phyloP scores from a whole-genome alignment of 1,140 invertebrate genomes.

The Sinonovacula constricta region DNA sequence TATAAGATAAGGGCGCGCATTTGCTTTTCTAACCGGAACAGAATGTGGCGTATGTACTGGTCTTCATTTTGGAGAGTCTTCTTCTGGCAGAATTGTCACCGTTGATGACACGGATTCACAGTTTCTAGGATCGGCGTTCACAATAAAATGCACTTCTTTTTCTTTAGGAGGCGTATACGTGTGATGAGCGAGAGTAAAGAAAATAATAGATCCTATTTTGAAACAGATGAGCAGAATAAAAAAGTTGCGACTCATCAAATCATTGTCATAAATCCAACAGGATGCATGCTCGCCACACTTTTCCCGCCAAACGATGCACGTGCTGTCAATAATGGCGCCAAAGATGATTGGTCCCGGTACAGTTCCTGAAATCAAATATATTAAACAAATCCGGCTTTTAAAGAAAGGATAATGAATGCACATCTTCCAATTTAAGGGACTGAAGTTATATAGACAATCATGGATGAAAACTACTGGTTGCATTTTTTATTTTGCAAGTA shows the following conservation, averaged over 20 bases:
- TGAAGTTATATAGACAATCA: too few species aligned
- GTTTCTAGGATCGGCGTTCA: background rate
- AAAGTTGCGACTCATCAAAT: slow-evolving; percentile 63
- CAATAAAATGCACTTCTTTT: slow-evolving; percentile 8
- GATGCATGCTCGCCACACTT: slow-evolving; percentile 71
- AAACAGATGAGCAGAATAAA: slow-evolving; percentile 41
- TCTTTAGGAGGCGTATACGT: slow-evolving; percentile 54
- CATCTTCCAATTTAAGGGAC: too few species aligned
- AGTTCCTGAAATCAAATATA: slow-evolving; percentile 65
- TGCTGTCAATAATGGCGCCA: slow-evolving; percentile 70
- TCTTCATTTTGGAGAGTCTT: too few species aligned
- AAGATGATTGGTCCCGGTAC: slow-evolving; percentile 76
- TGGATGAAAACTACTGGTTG: too few species aligned
- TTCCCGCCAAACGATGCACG: slow-evolving; percentile 75
- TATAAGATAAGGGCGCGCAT: too few species aligned
- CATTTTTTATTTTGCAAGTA: too few species aligned
- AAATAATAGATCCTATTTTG: slow-evolving; percentile 37
- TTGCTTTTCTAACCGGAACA: too few species aligned
- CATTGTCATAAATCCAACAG: slow-evolving; percentile 76
- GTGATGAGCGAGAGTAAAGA: slow-evolving; percentile 43
- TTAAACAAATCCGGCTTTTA: too few species aligned
- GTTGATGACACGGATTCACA: slow-evolving; percentile 1
- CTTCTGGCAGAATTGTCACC: slow-evolving; percentile 16
- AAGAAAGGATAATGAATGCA: too few species aligned
- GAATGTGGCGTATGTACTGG: too few species aligned